These are phyloP conservation scores for crab-eating macaque (Macaca fascicularis) DNA, from an alignment of 2,113 vertebrate genomes.

Conservation along the genomic window DNA sequence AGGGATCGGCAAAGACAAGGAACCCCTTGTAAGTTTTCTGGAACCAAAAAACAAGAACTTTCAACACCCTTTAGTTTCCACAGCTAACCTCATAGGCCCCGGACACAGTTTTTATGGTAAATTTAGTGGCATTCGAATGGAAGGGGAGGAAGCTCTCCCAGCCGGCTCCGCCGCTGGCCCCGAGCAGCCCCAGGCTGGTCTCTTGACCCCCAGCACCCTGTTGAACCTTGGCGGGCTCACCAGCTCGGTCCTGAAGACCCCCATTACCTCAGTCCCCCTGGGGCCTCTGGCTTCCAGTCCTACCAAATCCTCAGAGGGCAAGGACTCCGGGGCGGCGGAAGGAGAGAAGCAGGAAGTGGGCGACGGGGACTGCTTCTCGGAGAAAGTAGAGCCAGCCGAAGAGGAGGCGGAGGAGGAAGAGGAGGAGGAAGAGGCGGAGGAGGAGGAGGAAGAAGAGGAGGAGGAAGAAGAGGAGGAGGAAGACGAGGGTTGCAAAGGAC, in stretches of 20 bases:
- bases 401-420: constrained; percentile 83
- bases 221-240: constrained; percentile 94
- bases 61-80: constrained; percentile 92
- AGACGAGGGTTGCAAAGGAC: constrained; percentile 89
- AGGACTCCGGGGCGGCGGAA: constrained; percentile 83
- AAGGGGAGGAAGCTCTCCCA: constrained; percentile 89
- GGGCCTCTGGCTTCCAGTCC: constrained; percentile 90
- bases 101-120: constrained; percentile 99
- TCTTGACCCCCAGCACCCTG: constrained; percentile 87
- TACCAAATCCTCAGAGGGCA: constrained; percentile 93
- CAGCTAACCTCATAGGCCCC: constrained; percentile 94
- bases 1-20: constrained; percentile 99
- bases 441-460: constrained; percentile 89
- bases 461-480: constrained; percentile 95
- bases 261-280: constrained; percentile 95
- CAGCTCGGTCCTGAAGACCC: constrained; percentile 90
- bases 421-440: constrained; percentile 88
- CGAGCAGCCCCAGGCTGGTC: constrained; percentile 79
- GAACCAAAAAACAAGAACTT: constrained; percentile 99
- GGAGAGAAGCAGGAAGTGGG: constrained; percentile 83
- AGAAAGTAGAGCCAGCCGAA: constrained; percentile 83
- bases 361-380: constrained; percentile 81
- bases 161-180: constrained; percentile 71
- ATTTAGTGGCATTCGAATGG: constrained; percentile 98
- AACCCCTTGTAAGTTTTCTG: constrained; percentile 99